Evolutionary conservation across 2,113 vertebrate species (phyloP).

Genomic region (Calonectris borealis): DNA sequence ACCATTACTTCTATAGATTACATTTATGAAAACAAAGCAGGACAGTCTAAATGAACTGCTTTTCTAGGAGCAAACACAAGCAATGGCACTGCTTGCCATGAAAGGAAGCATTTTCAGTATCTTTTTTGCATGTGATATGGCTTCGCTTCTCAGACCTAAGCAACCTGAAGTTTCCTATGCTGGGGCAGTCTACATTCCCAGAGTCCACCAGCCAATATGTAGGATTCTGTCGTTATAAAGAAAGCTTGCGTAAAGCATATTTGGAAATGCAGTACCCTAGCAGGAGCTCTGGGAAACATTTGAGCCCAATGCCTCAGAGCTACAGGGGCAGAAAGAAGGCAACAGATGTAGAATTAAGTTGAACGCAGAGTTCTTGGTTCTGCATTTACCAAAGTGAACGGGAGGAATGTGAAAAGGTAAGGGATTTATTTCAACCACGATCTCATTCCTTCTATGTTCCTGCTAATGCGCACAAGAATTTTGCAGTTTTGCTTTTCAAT

Average conservation of each 20-base stretch:
- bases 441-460: background rate
- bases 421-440: background rate
- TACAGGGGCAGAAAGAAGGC: background rate
- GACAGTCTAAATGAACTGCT: background rate
- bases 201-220: accelerated
- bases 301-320: constrained; percentile 2
- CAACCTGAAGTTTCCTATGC: background rate
- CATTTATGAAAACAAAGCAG: constrained; percentile 13
- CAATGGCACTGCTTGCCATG: background rate
- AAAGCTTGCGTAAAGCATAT: background rate
- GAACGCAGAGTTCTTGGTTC: background rate
- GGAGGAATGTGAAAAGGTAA: constrained; percentile 22
- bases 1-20: constrained; percentile 13
- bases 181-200: background rate
- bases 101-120: background rate
- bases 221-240: background rate
- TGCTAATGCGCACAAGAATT: background rate
- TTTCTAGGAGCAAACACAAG: background rate
- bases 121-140: background rate
- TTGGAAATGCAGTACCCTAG: background rate
- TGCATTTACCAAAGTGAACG: background rate
- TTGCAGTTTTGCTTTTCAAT: background rate
- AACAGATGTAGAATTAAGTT: constrained; percentile 41
- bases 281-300: constrained; percentile 25
- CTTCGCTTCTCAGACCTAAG: background rate